Conservation (phyloP, 2,797 vertebrate genomes). For the Macropus fuliginosus region DNA sequence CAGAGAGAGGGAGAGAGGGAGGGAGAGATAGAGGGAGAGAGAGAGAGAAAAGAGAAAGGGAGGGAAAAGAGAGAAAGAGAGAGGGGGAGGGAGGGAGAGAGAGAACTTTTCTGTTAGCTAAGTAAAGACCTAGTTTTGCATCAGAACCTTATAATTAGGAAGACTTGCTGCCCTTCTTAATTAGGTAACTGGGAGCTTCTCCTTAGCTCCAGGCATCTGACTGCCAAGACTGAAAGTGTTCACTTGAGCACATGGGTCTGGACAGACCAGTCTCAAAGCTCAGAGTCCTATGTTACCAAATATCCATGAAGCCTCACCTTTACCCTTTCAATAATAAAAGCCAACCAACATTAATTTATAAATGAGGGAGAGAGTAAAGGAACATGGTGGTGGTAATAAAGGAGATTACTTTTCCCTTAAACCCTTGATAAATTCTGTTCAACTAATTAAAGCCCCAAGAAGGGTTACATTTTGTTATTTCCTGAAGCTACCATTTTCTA, state of each 20-base stretch:
- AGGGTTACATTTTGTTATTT: conserved; percentile 22
- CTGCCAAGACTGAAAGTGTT: not conserved
- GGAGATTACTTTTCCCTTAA: conserved; percentile 3
- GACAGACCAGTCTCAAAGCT: not conserved
- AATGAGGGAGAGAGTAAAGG: conserved; percentile 37
- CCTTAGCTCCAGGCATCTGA: conserved; percentile 43
- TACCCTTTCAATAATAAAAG: conserved; percentile 16
- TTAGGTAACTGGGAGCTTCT: conserved; percentile 43
- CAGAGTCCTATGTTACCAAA: not conserved
- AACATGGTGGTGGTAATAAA: not conserved
- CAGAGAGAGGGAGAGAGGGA: too few species aligned
- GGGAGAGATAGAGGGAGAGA: not conserved
- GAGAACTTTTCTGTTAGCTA: conserved; percentile 55
- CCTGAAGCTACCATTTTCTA: not conserved
- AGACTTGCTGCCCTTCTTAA: conserved; percentile 53
- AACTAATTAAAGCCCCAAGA: conserved; percentile 39
- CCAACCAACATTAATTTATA: conserved; percentile 19
- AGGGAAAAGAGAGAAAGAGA: not conserved
- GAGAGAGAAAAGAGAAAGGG: not conserved
- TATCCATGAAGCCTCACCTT: conserved; percentile 32
- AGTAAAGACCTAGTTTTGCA: conserved; percentile 47
- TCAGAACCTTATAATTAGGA: conserved; percentile 39
- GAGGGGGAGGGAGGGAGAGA: conserved; percentile 54
- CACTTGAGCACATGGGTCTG: not conserved
- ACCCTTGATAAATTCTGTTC: conserved; percentile 3